Percentiles rank a stretch among this genome's conserved stretches.
phyloP scores from a whole-genome alignment of 2,888 invertebrate species.

The Cloeon dipterum region DNA sequence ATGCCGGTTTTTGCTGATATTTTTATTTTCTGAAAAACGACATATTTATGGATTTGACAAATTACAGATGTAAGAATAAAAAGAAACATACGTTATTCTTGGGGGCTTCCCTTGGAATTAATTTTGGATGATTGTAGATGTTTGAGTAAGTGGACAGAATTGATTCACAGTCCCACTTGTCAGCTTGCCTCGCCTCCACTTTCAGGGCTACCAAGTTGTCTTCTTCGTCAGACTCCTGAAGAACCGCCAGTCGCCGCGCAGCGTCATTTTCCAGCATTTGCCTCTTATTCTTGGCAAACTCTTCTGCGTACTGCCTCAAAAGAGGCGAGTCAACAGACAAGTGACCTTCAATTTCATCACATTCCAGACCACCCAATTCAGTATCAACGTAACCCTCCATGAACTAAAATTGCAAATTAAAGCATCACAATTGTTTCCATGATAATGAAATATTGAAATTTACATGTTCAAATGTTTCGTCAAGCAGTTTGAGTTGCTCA shows the following conservation, averaged over 20 bases:
- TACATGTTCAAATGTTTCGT: slow-evolving; percentile 73
- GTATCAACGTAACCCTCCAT: slow-evolving; percentile 70
- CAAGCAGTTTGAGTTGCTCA: slow-evolving; percentile 56
- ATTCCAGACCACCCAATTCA: slow-evolving; percentile 72
- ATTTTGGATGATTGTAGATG: slow-evolving; percentile 75
- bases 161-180: slow-evolving; percentile 80
- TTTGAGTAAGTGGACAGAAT: slow-evolving; percentile 78
- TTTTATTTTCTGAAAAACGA: slow-evolving; percentile 22
- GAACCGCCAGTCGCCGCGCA: slow-evolving; percentile 14
- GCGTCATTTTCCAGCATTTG: slow-evolving; percentile 20
- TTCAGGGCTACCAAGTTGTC: slow-evolving; percentile 32
- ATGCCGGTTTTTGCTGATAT: slow-evolving; percentile 52
- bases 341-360: slow-evolving; percentile 71
- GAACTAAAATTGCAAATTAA: slow-evolving; percentile 22
- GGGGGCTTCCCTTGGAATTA: slow-evolving; percentile 37
- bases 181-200: slow-evolving; percentile 34
- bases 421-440: slow-evolving; percentile 7
- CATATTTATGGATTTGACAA: not conserved
- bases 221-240: slow-evolving; percentile 18
- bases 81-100: slow-evolving; percentile 27
- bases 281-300: slow-evolving; percentile 39
- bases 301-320: slow-evolving; percentile 45
- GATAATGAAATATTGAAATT: slow-evolving; percentile 5
- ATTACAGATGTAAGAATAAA: not conserved
- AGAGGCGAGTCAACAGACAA: slow-evolving; percentile 31